phyloP scores from a whole-genome alignment of 2,113 vertebrate genomes.

The Hippocampus comes region DNA sequence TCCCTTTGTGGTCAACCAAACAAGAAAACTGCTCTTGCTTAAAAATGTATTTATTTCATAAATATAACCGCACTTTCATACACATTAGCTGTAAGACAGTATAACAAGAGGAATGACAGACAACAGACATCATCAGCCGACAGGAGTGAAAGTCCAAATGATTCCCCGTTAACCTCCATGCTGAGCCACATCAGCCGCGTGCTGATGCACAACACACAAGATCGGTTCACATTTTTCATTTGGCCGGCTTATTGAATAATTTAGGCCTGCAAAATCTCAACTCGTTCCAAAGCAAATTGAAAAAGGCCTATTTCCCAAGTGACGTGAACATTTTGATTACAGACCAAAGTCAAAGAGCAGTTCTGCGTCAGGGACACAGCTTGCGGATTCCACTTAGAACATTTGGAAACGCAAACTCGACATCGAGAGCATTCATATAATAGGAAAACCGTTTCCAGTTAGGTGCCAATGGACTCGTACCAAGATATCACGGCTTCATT shows the following conservation, averaged over 20 bases:
- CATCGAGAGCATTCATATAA: not conserved
- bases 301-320: not conserved
- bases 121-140: conserved; percentile 27
- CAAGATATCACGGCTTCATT: conserved; percentile 7
- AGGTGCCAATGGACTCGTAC: not conserved
- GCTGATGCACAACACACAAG: too few species aligned
- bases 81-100: conserved; percentile 73
- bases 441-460: not conserved
- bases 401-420: not conserved
- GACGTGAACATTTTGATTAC: not conserved
- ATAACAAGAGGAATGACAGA: conserved; percentile 56
- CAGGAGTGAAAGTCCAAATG: too few species aligned
- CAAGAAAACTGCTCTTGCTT: conserved; percentile 15
- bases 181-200: too few species aligned
- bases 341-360: not conserved
- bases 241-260: not conserved
- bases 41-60: conserved; percentile 83
- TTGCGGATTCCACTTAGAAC: not conserved
- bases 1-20: not conserved
- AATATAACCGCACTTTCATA: conserved; percentile 80
- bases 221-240: too few species aligned
- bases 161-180: too few species aligned
- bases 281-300: not conserved
- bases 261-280: not conserved
- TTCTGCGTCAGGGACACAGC: not conserved